Evolutionary conservation across 2,797 vertebrate species (phyloP).

Genomic region (Prunella strophiata): DNA sequence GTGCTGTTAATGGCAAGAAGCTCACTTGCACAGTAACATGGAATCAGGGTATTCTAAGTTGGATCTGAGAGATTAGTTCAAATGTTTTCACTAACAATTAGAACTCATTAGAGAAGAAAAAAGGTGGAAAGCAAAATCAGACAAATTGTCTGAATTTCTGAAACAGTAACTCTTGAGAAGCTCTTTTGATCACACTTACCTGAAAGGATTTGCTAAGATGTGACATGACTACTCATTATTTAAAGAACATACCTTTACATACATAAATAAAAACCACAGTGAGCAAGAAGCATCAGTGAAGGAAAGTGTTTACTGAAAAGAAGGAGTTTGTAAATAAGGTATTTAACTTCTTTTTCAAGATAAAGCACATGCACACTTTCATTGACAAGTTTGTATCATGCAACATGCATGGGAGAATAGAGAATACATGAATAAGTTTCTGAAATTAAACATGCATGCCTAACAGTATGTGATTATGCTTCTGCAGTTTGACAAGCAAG

Average conservation of each 20-base stretch:
- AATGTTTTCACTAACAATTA: neutral
- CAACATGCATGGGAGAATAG: neutral
- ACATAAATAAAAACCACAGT: neutral
- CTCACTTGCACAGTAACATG: neutral
- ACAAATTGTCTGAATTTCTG: conserved; percentile 5
- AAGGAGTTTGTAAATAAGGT: neutral
- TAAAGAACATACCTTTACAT: neutral
- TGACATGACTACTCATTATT: neutral
- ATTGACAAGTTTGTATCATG: neutral
- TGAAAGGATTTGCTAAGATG: neutral
- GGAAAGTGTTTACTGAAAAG: neutral
- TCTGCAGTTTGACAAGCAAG: neutral
- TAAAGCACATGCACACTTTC: neutral
- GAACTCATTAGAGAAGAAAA: neutral
- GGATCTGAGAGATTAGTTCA: neutral
- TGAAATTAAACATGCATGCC: neutral
- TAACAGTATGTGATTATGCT: neutral
- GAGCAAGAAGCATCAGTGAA: neutral
- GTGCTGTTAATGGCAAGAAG: neutral
- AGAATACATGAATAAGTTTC: neutral
- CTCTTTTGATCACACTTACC: neutral
- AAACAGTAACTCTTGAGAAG: neutral
- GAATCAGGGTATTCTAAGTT: neutral
- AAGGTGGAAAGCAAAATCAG: neutral
- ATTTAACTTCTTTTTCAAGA: neutral